Conservation (phyloP, 2,797 vertebrate genomes). For the Enteromius argenteus region DNA sequence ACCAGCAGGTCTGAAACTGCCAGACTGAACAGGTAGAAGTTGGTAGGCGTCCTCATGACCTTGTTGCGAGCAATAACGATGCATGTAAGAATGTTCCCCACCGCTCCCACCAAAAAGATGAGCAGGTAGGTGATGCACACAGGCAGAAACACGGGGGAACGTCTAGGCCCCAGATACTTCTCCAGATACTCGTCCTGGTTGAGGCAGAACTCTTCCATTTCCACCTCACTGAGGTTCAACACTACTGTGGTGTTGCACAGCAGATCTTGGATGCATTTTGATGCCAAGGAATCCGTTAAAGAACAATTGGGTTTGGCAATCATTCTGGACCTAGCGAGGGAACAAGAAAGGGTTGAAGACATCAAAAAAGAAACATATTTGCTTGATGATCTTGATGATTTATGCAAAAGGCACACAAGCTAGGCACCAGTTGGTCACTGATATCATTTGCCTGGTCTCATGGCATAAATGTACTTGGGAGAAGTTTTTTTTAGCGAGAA, state of each 20-base stretch:
- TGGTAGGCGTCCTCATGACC: slow-evolving; percentile 93
- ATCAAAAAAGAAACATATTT: background rate
- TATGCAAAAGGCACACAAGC: background rate
- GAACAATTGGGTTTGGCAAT: slow-evolving; percentile 80
- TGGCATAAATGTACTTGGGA: no score
- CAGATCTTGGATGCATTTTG: slow-evolving; percentile 59
- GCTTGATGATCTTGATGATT: background rate
- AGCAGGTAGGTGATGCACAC: slow-evolving; percentile 86
- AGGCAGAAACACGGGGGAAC: slow-evolving; percentile 82
- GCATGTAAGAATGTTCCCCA: slow-evolving; percentile 91
- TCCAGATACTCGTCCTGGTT: slow-evolving; percentile 81
- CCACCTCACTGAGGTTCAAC: slow-evolving; percentile 55
- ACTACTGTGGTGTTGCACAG: slow-evolving; percentile 76
- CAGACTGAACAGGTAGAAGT: slow-evolving; percentile 95
- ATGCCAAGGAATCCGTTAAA: background rate
- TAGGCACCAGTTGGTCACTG: background rate
- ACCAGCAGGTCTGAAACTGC: slow-evolving; percentile 92
- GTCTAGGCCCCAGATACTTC: slow-evolving; percentile 84
- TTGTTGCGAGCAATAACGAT: slow-evolving; percentile 86
- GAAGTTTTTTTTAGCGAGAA: no score
- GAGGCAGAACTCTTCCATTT: slow-evolving; percentile 79
- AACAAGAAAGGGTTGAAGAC: background rate
- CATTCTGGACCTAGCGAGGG: slow-evolving; percentile 32
- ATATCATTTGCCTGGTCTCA: no score
- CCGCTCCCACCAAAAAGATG: slow-evolving; percentile 86